Base-by-base conservation (phyloP, 2,797 vertebrate species). In the Mareca penelope region DNA sequence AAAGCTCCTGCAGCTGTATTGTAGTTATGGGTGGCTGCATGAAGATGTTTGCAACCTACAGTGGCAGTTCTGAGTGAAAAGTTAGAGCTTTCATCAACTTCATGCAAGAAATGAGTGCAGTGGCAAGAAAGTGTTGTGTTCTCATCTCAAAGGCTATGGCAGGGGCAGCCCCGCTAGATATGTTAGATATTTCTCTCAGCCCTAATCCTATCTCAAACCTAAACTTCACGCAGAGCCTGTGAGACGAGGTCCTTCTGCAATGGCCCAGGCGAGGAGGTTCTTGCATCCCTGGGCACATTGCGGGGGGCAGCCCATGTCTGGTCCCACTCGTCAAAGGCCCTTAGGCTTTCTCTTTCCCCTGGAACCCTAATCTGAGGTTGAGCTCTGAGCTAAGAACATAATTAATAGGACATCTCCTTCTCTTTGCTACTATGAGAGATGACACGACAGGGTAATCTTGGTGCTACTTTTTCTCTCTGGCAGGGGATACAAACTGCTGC, bases 1-100 rank as follows among this genome's bases (percentile, higher is more conserved):
- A 89, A 85, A 80, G 79, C 79, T 31, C 79, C 85, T 33, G 55
- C 46, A 72, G 80, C 81, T 87, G 94, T 90, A 70, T 33, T 61
- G 46, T 80, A 77, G 40, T 75, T 89, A 40, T 40, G 65, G 55
- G 56, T 71, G 76, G 46, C 28, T 83, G 88, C 79, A 48, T 88
- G 72, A 80, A 94, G 82, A 61, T 59, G 68, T 77, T 82, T 83
- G 53, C 48, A 80, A 28, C 23, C 33, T 68, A 8, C 39, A 44
- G 57, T 35, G 69, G 53, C 87, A 90, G 37, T 52, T 52, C 60
- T 46, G 52, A 59, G 29, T 46, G 50, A 50, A 44, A 85, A 88
- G 77, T 85, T n/a, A 24, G 15, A 39, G 33, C 69, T 94, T 94
- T 67, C 61, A 70, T 78, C 88, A 1, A 28, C 24, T 9, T 37